phyloP scores from a whole-genome alignment of 2,888 invertebrate genomes.

The Dryobotodes eremita region DNA sequence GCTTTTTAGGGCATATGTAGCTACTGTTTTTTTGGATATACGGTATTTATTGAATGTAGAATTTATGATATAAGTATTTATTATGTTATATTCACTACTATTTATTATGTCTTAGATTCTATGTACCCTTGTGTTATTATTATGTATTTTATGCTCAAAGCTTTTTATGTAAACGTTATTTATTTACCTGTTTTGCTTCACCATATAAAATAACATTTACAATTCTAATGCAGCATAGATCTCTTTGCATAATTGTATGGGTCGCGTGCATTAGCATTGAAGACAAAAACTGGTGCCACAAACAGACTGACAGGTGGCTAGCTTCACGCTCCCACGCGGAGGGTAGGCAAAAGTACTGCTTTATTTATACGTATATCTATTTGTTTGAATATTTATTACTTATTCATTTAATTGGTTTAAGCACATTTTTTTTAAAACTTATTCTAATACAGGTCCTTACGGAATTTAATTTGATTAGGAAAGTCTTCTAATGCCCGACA shows the following conservation, averaged over 20 bases:
- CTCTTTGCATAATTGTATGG: constrained; percentile 49
- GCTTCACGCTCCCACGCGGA: constrained; percentile 55
- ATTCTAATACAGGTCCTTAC: background rate
- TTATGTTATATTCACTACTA: background rate
- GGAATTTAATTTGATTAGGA: background rate
- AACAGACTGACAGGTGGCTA: constrained; percentile 54
- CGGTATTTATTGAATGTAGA: constrained; percentile 31
- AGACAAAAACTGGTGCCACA: constrained; percentile 51
- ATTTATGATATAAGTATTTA: constrained; percentile 1
- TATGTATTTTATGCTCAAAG: constrained; percentile 27
- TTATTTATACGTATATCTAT: background rate
- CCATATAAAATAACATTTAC: constrained; percentile 48
- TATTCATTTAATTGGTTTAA: background rate
- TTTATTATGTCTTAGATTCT: constrained; percentile 26
- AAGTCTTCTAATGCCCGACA: background rate
- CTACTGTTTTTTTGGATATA: constrained; percentile 19
- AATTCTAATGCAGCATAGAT: constrained; percentile 52
- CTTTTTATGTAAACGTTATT: constrained; percentile 46
- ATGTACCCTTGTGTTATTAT: constrained; percentile 15
- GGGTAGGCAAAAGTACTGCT: constrained; percentile 30
- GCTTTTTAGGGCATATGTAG: constrained; percentile 44
- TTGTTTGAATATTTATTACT: constrained; percentile 4
- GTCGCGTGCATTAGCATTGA: constrained; percentile 37
- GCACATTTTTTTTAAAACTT: background rate
- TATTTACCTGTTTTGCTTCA: constrained; percentile 44